These are phyloP conservation scores for Chrysolina oricalcia DNA, from an alignment of 2,888 invertebrate genomes.

Conservation along the genomic window DNA sequence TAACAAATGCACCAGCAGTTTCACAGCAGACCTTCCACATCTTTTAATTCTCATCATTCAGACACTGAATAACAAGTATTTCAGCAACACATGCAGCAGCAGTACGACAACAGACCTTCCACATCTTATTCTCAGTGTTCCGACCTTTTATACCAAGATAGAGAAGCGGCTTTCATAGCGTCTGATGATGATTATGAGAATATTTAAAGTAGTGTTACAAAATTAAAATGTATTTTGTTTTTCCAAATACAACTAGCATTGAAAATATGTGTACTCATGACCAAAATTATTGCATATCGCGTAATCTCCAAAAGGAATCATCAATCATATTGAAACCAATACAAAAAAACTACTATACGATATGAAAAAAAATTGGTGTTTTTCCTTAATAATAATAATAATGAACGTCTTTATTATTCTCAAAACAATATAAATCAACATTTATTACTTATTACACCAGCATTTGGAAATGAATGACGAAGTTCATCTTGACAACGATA, in stretches of 20 bases:
- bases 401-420: no score
- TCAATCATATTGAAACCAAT: constrained; percentile 6
- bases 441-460: no score
- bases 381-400: no score
- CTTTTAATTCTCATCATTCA: neutral
- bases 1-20: constrained; percentile 1
- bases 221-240: no score
- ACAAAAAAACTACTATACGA: neutral
- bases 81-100: constrained; percentile 9
- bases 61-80: neutral
- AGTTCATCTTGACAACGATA: no score
- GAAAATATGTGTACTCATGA: no score
- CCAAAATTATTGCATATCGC: neutral
- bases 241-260: no score
- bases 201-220: no score
- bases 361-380: no score
- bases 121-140: neutral
- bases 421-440: no score
- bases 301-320: neutral
- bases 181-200: no score
- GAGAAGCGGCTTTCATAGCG: neutral
- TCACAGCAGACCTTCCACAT: neutral
- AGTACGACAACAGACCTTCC: neutral
- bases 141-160: constrained; percentile 1
- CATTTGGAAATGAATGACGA: no score